Evolutionary conservation across 2,888 invertebrate genomes (phyloP), one percentile per base, ranked within the genome.

Genomic region (Cyclophora albipunctata): DNA sequence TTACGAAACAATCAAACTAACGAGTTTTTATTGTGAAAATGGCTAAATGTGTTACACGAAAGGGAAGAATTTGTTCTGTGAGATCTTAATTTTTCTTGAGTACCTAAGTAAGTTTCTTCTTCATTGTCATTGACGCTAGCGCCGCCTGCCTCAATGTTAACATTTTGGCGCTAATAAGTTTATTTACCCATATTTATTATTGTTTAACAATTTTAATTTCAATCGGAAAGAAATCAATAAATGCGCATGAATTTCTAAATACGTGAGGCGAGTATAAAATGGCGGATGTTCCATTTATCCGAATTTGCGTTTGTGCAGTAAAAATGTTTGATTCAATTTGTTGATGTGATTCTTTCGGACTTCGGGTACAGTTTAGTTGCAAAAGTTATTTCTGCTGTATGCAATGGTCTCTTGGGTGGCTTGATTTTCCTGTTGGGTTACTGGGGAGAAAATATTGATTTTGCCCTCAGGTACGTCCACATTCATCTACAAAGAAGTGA

Each of bases 81-180:
- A 34, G 45, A 49, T 42, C 40, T 47, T 40, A 20, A 20, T 54
- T 62, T 57, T 52, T 50, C 52, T 51, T 50, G 37, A 37, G 37
- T 54, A n/a, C n/a, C n/a, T n/a, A 54, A 46, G 58, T 53, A 49
- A 41, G 45, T 53, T 51, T 59, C 51, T 51, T 53, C 45, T 40
- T 58, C 60, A 59, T 67, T 64, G 63, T 65, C 64, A 67, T 70
- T 74, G 83, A 83, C 78, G 69, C 75, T 78, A 84, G 84, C 84
- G 85, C 85, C 81, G 80, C 80, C 81, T 79, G 76, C 73, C 61
- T 69, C 62, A 5, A 40, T 7, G 20, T 50, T 42, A 7, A 42
- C 2, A 5, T 53, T 59, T 52, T 53, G 49, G 49, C 47, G 53
- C 50, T 56, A 53, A 20, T 49, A 41, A 33, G 46, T 46, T 50